Conservation (phyloP, 2,113 vertebrate genomes). For the Corvus cornix region DNA sequence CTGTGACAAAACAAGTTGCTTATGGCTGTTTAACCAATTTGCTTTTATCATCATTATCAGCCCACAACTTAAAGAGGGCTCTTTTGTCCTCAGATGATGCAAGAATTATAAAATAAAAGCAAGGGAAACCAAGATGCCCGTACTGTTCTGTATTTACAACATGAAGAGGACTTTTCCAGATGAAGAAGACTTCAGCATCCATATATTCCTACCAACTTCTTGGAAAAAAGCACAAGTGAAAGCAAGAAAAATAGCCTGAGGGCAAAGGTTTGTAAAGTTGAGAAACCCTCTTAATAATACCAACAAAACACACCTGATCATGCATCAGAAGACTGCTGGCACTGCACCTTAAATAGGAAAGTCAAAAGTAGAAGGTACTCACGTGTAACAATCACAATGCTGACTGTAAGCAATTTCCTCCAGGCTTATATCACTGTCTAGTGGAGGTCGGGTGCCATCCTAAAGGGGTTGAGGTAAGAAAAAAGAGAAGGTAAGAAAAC, state of each 20-base stretch:
- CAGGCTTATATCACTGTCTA: constrained; percentile 83
- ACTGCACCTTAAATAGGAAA: not conserved
- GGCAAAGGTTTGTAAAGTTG: not conserved
- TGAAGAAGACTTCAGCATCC: not conserved
- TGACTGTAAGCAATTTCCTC: constrained; percentile 81
- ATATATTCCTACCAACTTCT: not conserved
- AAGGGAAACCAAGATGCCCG: not conserved
- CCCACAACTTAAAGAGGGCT: not conserved
- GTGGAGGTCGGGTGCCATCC: constrained; percentile 84
- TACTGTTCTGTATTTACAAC: not conserved
- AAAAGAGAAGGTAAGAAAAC: not conserved
- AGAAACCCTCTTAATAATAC: not conserved
- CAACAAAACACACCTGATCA: not conserved
- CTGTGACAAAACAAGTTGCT: not conserved
- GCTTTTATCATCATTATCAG: not conserved
- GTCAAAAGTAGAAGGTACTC: constrained; percentile 60
- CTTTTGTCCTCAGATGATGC: not conserved
- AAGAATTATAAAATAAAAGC: not conserved
- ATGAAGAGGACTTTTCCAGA: not conserved
- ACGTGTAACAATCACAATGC: constrained; percentile 89
- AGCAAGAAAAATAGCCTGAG: not conserved
- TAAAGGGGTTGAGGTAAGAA: constrained; percentile 27
- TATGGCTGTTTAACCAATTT: not conserved
- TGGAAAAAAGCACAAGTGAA: not conserved
- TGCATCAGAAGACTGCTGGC: not conserved